Conservation (phyloP, 2,113 vertebrate genomes). For the Apus apus region DNA sequence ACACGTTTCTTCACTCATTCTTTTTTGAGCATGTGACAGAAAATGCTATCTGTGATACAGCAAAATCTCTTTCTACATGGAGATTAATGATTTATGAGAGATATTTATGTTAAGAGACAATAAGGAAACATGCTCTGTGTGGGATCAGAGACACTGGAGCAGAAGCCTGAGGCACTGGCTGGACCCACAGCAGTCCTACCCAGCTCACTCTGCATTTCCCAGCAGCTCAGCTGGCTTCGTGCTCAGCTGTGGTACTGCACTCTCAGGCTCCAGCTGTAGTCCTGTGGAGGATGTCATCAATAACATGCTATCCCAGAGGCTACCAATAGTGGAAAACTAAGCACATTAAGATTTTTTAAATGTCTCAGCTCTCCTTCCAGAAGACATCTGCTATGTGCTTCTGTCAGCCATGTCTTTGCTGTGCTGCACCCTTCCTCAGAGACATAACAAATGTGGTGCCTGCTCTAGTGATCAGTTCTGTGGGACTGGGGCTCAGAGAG, state of each 20-base stretch:
- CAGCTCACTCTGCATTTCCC: not conserved
- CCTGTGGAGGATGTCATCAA: not conserved
- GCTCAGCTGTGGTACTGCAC: accelerated
- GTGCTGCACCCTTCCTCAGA: not conserved
- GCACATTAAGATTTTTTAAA: constrained; percentile 46
- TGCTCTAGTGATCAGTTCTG: not conserved
- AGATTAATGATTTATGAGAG: not conserved
- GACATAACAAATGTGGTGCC: not conserved
- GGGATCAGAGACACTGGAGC: not conserved
- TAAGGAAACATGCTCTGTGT: not conserved
- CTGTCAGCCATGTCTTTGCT: not conserved
- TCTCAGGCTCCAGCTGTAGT: not conserved
- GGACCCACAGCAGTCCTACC: not conserved
- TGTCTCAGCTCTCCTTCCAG: constrained; percentile 16
- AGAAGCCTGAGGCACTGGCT: not conserved
- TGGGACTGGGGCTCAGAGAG: not conserved
- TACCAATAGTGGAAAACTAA: constrained; percentile 44
- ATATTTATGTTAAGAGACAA: not conserved
- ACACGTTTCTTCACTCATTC: not conserved
- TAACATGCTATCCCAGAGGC: constrained; percentile 14
- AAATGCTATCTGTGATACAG: not conserved
- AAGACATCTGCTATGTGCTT: constrained; percentile 19
- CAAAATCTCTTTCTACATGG: not conserved
- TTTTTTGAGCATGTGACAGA: not conserved
- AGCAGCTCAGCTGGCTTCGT: not conserved